Percentiles rank a stretch among this genome's conserved stretches.
Conservation (phyloP, 2,113 vertebrate genomes). For the Polypterus bichir region DNA sequence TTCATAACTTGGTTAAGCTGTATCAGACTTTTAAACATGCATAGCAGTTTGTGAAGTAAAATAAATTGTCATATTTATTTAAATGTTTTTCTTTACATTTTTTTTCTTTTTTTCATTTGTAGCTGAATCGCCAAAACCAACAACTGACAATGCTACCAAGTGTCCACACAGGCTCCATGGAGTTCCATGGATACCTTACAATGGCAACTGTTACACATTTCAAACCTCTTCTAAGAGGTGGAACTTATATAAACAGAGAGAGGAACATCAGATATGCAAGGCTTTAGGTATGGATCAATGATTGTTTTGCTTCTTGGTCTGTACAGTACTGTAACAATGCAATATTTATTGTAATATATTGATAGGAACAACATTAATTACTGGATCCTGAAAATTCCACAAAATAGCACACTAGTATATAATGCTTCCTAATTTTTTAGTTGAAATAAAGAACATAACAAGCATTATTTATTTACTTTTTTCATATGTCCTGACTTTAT, state of each 20-base stretch:
- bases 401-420: neutral
- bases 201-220: constrained; percentile 80
- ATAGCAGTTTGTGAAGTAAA: too few species aligned
- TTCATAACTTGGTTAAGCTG: too few species aligned
- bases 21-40: too few species aligned
- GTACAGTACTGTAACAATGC: too few species aligned
- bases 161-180: constrained; percentile 77
- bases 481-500: too few species aligned
- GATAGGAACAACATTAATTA: too few species aligned
- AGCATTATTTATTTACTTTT: too few species aligned
- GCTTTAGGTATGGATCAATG: constrained; percentile 54
- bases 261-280: constrained; percentile 54
- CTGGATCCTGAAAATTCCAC: too few species aligned
- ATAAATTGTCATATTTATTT: too few species aligned
- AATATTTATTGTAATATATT: too few species aligned
- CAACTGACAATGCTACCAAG: constrained; percentile 35
- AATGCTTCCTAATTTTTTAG: too few species aligned
- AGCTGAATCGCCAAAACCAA: constrained; percentile 49
- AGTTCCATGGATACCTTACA: constrained; percentile 81
- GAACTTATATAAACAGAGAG: constrained; percentile 30
- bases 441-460: too few species aligned
- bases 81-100: neutral
- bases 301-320: neutral
- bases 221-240: constrained; percentile 58
- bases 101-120: constrained; percentile 18